Conservation (phyloP, 2,888 invertebrate species). For the Tachina grossa region DNA sequence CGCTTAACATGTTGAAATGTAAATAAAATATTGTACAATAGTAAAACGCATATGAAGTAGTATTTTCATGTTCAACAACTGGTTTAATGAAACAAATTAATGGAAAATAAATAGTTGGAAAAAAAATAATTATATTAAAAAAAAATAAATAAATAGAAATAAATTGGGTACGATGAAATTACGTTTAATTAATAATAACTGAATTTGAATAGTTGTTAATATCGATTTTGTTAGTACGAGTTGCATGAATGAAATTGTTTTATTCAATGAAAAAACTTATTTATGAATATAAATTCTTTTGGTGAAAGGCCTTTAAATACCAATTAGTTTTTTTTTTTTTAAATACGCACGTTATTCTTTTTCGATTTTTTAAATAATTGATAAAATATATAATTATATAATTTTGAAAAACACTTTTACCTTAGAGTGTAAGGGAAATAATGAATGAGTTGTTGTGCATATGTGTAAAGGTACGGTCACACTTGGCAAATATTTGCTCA, state of each 20-base stretch:
- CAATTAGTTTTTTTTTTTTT: conserved; percentile 78
- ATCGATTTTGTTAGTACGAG: neutral
- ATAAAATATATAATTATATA: too few species aligned
- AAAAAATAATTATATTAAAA: neutral
- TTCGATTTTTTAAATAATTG: neutral
- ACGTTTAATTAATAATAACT: conserved; percentile 6
- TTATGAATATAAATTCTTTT: conserved; percentile 63
- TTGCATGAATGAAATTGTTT: conserved; percentile 15
- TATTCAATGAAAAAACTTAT: neutral
- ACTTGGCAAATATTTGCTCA: too few species aligned
- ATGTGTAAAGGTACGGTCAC: too few species aligned
- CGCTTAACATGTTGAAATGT: conserved; percentile 3
- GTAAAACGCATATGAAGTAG: neutral
- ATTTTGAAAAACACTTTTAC: neutral
- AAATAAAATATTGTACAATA: conserved; percentile 12
- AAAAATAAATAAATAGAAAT: neutral
- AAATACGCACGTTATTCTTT: conserved; percentile 35
- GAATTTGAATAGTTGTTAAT: conserved; percentile 5
- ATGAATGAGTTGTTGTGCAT: neutral
- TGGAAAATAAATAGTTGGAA: neutral
- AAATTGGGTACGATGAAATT: neutral
- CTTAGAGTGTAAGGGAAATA: neutral
- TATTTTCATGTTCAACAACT: conserved; percentile 2
- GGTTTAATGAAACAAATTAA: neutral
- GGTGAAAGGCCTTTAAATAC: conserved; percentile 79